A percentile compares a stretch with the other conserved stretches of the same genome.
Conservation (phyloP, 2,888 invertebrate genomes). For the Drosophila atripex region DNA sequence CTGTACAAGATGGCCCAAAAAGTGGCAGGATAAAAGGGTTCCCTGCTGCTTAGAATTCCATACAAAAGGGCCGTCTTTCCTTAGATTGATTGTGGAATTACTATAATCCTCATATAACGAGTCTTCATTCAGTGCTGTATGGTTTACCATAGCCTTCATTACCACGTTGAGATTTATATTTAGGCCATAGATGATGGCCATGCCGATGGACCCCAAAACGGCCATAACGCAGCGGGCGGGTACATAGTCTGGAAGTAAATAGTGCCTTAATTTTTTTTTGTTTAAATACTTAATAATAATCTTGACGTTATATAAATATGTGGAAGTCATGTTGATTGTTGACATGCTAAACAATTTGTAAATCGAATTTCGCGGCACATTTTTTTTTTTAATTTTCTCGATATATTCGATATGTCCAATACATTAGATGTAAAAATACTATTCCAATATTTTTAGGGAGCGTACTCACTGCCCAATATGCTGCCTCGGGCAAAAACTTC, state of each 20-base stretch:
- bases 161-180: constrained; percentile 93
- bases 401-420: no score
- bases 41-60: constrained; percentile 91
- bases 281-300: no score
- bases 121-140: constrained; percentile 86
- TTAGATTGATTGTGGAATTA: no score
- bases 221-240: constrained; percentile 90
- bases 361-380: no score
- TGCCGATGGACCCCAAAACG: constrained; percentile 89
- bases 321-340: no score
- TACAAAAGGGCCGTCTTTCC: constrained; percentile 88
- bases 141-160: constrained; percentile 92
- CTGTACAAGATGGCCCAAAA: constrained; percentile 94
- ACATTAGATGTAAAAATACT: neutral
- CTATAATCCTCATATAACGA: no score
- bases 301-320: no score
- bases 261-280: neutral
- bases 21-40: constrained; percentile 91
- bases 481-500: constrained; percentile 86
- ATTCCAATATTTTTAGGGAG: neutral
- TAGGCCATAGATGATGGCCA: constrained; percentile 92
- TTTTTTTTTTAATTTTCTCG: no score
- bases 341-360: no score
- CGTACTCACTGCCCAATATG: constrained; percentile 86
- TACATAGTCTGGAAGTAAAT: constrained; percentile 84